Conservation (phyloP, 1,140 invertebrate genomes). For the Dysdera silvatica region DNA sequence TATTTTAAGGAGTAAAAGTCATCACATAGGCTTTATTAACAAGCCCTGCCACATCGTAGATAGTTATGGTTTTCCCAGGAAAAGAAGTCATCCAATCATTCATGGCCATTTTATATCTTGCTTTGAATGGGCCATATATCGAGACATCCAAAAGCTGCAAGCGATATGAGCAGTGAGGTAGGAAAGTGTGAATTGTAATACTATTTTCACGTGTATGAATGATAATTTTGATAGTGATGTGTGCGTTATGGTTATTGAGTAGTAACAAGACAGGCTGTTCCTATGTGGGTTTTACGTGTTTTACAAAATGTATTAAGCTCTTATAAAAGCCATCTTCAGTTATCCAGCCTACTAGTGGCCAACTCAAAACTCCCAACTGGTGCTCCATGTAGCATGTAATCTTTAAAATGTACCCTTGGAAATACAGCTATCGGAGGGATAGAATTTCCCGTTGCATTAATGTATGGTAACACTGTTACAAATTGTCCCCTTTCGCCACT, state of each 20-base stretch:
- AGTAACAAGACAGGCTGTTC: not conserved
- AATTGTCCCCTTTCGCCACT: not conserved
- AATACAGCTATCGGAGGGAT: not conserved
- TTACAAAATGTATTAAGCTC: not conserved
- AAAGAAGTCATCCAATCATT: no score
- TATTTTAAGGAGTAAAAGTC: no score
- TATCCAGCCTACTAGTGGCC: not conserved
- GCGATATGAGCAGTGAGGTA: no score
- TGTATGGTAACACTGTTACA: not conserved
- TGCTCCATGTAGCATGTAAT: not conserved
- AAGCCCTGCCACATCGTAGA: no score
- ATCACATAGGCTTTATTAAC: no score
- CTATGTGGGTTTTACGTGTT: not conserved
- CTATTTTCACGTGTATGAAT: no score
- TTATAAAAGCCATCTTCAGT: not conserved
- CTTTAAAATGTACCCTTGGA: not conserved
- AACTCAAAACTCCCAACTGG: not conserved
- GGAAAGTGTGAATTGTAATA: no score
- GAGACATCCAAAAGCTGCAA: no score
- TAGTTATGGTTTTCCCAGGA: no score
- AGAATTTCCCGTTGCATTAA: not conserved
- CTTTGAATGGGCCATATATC: no score
- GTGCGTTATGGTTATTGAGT: conserved; percentile 40
- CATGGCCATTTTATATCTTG: no score
- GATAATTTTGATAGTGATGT: no score